Base-by-base conservation (phyloP, 2,113 vertebrate species). In the Heterotis niloticus region DNA sequence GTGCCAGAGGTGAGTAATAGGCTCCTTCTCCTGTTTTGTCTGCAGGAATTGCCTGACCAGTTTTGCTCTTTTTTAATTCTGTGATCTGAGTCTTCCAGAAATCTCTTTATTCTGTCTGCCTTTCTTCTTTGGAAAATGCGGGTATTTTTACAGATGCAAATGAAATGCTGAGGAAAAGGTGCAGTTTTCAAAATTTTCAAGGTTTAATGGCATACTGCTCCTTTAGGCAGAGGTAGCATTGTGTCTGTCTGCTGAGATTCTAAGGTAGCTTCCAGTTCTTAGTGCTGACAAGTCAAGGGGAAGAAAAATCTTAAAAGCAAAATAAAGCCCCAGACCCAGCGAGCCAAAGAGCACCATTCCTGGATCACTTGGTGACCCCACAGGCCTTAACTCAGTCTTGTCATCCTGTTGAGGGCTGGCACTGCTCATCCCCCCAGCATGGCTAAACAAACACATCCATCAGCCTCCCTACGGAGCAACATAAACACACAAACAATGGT, bases 1-100 rank as follows among this genome's bases (percentile, higher is more conserved):
- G 93, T 0, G 92, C 91, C 0, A 90, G 95, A 93, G 95, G 95
- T 96, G 90, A 94, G 95, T 78, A 67, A n/a, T 26, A 16, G 70
- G 34, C 34, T 44, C 34, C 34, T 44, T 44, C 34, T 44, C 34
- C 34, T 44, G 34, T 2, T 44, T 44, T 44, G 34, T 44, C 34
- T 7, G 2, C 34, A 44, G 34, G 7, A 44, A 44, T 62, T 62
- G 20, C 59, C 59, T 4, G 59, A 20, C 20, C 57, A 62, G 13
- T 62, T 14, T 62, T 20, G 11, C 11, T 62, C 1, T 62, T 62
- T 62, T 62, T 62, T 62, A 17, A 62, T 62, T 14, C 20, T 11
- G 11, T 3, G 3, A 62, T 14, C 59, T 4, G 14, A 11, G 1
- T 20, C 20, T 62, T 17, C 20, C 11, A 10, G 14, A 62, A 20